Base-by-base conservation (phyloP, 2,797 vertebrate species). In the Mionectes olivaceus region DNA sequence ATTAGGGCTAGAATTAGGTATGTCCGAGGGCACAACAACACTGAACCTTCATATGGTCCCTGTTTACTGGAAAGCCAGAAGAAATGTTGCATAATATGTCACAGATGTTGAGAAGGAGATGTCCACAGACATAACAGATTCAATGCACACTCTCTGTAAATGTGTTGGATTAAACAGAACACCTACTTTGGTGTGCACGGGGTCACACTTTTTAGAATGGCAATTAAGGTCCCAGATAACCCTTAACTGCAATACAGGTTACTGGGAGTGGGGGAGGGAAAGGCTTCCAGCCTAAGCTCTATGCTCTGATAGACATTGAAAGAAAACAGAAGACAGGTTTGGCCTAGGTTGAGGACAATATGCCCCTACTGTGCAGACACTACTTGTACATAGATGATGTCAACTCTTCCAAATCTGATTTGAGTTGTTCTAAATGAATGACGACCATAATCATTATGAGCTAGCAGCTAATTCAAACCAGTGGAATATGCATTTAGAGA, bases 51-150 rank as follows among this genome's bases (percentile, higher is more conserved):
- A 88, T 90, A 93, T 25, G 37, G 90, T 96, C 97, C 96, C 93
- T 97, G 65, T 97, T 97, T 97, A 94, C 91, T 83, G 37, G 93
- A 93, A 89, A 96, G 79, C 75, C 93, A 97, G 93, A 93, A 97
- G 96, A 96, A 96, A 93, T 78, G 81, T 96, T 87, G 27, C 64
- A 32, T 92, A 96, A 94, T 89, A 61, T 80, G 77, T 84, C 56
- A 88, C 97, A 97, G 93, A 96, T 96, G 96, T 96, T 93, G 76
- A 49, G 81, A 76, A 74, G 83, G 75, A 92, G 87, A 94, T 61
- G 94, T 75, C 91, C 94, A 85, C 73, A 94, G 56, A 69, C 78
- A 50, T 84, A 94, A 93, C 30, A 81, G 89, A 78, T 89, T 75
- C 0, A 0, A 92, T 21, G 15, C 94, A 83, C 0, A 7, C 65